Base-by-base conservation (phyloP, 2,888 invertebrate species). In the Blera fallax region DNA sequence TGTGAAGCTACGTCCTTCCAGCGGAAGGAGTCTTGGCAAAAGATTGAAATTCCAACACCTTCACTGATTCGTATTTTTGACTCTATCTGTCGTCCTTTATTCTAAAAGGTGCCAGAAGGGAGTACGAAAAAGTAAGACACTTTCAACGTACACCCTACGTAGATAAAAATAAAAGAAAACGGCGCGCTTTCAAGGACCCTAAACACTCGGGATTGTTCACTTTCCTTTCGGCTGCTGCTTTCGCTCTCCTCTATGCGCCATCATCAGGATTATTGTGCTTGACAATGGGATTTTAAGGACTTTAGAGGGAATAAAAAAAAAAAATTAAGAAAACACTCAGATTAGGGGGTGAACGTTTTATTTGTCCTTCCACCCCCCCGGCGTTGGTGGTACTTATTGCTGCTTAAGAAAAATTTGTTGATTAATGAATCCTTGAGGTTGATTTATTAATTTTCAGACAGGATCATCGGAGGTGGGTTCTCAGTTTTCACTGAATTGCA, bases 41-140 rank as follows among this genome's bases (percentile, higher is more conserved):
- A 6, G 50, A 67, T 80, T 80, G 50, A 67, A 73, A 80, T 80
- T 67, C 73, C 80, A 73, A 73, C 80, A 73, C 80, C 65, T 73
- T 60, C 8, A 50, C 50, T 58, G 48, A 58, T 73, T 62, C 52
- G 62, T 21, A 62, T 45, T 69, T 40, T 54, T 48, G 7, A 18
- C 54, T 10, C 43, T 24, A 29, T 24, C 64, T 11, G 21, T 4
- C 18, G 11, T n/a, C 24, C n/a, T n/a, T 14, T 8, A 11, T 11
- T 27, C 2, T 1, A 21, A 10, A 14, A 8, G 0, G 3, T 1
- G 11, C 11, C 5, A n/a, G n/a, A 7, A 8, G 24, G 0, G 6
- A 24, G 8, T 29, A n/a, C 27, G 21, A 6, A 6, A 65, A 18
- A 65, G 50, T 67, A 50, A 76, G 70, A 67, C 48, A 76, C 54